Evolutionary conservation across 2,113 vertebrate species (phyloP), one percentile per base, ranked within the genome.

Genomic region (Turdus rufiventris): DNA sequence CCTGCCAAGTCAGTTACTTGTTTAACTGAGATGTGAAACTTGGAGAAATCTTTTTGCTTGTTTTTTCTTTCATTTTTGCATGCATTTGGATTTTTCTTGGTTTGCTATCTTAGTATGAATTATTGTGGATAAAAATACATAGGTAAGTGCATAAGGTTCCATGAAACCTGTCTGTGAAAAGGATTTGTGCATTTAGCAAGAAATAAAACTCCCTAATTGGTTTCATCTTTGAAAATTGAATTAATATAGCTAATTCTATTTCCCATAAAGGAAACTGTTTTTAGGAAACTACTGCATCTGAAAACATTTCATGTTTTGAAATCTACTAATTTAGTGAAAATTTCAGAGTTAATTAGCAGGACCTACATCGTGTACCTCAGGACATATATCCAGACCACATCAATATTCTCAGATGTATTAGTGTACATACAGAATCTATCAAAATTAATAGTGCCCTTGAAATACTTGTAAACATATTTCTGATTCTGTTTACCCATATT

Each of bases 1-100:
- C 66, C 70, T 94, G 78, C 89, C 91, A 93, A 96, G 63, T 80
- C 47, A 70, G 67, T 88, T 95, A 71, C 79, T 86, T 85, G 31
- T 95, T 96, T 95, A 93, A 95, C 54, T 77, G 33, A 48, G 45
- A 92, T 80, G 53, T 85, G 38, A 76, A 85, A 54, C 68, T 91
- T 67, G 43, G 73, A 92, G 48, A 89, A 88, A 65, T 26, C 3
- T 85, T 81, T 94, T 89, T 97, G 62, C 45, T 94, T 43, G 60
- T 47, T 95, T 91, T 94, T 89, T 42, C 40, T 84, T 93, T 87
- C 13, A 47, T 73, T 91, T 83, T 93, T 18, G 4, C 15, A 42
- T 4, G 2, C 9, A 29, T 75, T 86, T 77, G 38, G 26, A 36
- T 63, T 85, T 88, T 73, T 77, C 36, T 88, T 93, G 48, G 8